Evolutionary conservation across 2,113 vertebrate species (phyloP), one percentile per base, ranked within the genome.

Genomic region (Melanerpes aurifrons): DNA sequence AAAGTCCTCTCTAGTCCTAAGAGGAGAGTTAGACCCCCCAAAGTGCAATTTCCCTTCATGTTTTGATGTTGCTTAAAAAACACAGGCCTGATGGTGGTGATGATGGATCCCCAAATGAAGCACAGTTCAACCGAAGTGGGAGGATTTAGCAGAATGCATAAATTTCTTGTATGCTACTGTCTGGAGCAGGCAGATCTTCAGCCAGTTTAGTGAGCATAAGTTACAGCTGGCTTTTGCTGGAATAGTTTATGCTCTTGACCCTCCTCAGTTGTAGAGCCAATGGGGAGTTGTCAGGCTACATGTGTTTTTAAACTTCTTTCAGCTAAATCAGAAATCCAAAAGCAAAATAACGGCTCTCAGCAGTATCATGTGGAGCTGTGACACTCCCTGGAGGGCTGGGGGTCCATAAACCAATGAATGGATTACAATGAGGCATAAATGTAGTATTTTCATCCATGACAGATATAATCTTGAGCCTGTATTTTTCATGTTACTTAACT

Each of bases 211-310:
- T 5, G 56, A 97, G 89, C 91, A 94, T 88, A 70, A 96, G 92
- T 91, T 95, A 93, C 96, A 97, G 95, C 96, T 97, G 96, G 81
- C 87, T 96, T 95, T 93, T 91, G 92, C 94, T 96, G 91, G 91
- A 96, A 95, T 64, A 70, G 59, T 94, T 96, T 94, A 87, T 90
- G 83, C 72, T 96, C 90, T 94, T 96, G 95, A 97, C 94, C 95
- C 96, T 96, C 89, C 92, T 89, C 48, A 63, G 94, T 89, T 92
- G 50, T 86, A 54, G 43, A 95, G 93, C 91, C 96, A 96, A 93
- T 90, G 31, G 93, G 93, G 95, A 96, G 71, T 93, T 97, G 95
- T 96, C 95, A 96, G 84, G 92, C 96, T 97, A 95, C 96, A 94
- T 96, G 92, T 89, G 84, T 96, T 94, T 96, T 96, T 86, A 95